phyloP scores from a whole-genome alignment of 1,140 invertebrate genomes.

The Probaryconus sp. region DNA sequence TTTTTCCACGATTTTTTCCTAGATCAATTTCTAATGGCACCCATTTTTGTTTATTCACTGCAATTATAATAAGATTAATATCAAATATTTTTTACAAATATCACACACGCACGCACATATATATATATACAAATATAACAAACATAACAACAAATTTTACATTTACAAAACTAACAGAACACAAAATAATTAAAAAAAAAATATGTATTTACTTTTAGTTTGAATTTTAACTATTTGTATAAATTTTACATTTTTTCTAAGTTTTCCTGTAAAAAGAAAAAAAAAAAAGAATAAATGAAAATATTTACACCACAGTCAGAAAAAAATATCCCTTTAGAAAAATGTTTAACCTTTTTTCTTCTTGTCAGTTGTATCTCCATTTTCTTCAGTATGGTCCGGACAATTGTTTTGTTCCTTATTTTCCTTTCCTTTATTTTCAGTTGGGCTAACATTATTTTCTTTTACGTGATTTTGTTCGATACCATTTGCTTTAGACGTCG shows the following conservation, averaged over 20 bases:
- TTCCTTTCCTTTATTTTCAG: slow-evolving; percentile 72
- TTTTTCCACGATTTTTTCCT: slow-evolving; percentile 77
- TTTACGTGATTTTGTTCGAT: slow-evolving; percentile 69
- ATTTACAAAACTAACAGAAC: too few relatives aligned
- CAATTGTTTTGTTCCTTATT: slow-evolving; percentile 75
- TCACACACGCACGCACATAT: too few relatives aligned
- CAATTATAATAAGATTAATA: slow-evolving; percentile 38
- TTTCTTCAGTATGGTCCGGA: slow-evolving; percentile 73
- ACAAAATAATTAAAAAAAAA: too few relatives aligned
- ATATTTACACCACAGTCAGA: too few relatives aligned
- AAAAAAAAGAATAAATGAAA: slow-evolving; percentile 2
- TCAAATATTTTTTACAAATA: slow-evolving; percentile 1
- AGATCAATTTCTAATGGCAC: slow-evolving; percentile 86
- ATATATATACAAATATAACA: too few relatives aligned
- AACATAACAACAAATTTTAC: too few relatives aligned
- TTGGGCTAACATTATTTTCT: slow-evolving; percentile 61
- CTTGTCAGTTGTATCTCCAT: slow-evolving; percentile 71
- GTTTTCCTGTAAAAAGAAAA: slow-evolving; percentile 35
- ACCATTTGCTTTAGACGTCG: slow-evolving; percentile 72
- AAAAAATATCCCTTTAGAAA: too few relatives aligned
- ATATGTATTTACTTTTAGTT: too few relatives aligned
- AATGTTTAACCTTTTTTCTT: slow-evolving; percentile 80
- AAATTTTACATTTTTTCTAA: too few relatives aligned
- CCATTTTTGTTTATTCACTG: slow-evolving; percentile 86
- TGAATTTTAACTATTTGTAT: too few relatives aligned